Evolutionary conservation across 2,797 vertebrate genomes (phyloP), one percentile per base, ranked within the genome.

Genomic region (Ctenochaetus hawaiiensis): DNA sequence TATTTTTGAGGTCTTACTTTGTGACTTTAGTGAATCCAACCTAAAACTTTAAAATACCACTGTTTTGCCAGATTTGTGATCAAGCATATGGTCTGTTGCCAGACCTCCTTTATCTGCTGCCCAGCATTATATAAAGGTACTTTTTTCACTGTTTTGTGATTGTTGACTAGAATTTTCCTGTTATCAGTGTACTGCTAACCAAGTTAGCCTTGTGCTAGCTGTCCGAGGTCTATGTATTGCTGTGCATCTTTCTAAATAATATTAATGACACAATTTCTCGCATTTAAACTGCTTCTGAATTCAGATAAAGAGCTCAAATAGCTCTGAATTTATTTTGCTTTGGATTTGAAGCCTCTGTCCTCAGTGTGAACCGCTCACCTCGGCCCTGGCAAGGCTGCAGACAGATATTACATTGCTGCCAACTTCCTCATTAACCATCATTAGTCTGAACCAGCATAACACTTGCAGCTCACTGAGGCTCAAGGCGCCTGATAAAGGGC

Each of bases 381-480:
- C 56, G 0, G 74, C 70, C 79, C 81, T 86, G 81, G 81, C 86
- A 85, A 43, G 74, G 74, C 56, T 59, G 53, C 79, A 80, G 71
- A 54, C 76, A 65, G 75, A 80, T 80, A 70, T 65, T 57, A 72
- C 58, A 61, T 8, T 7, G 77, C 84, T 81, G 89, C 90, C 90
- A 93, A 87, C 78, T 86, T 87, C 72, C 83, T 89, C 83, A 89
- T 92, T 91, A 89, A 64, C 78, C 66, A 47, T 87, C 88, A 75
- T 92, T 89, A 90, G 87, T 84, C 67, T 75, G 69, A 81, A 81
- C 47, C 86, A 82, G 79, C 68, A 67, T 45, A 82, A 80, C 69
- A 44, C 80, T 75, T 26, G 22, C 48, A 72, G 86, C 79, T 83
- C 82, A 41, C 58, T 2, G 48, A 77, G 72, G 89, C 88, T 88